phyloP scores from a whole-genome alignment of 1,140 invertebrate species.

The Pachyrhynchus sulphureomaculatus region DNA sequence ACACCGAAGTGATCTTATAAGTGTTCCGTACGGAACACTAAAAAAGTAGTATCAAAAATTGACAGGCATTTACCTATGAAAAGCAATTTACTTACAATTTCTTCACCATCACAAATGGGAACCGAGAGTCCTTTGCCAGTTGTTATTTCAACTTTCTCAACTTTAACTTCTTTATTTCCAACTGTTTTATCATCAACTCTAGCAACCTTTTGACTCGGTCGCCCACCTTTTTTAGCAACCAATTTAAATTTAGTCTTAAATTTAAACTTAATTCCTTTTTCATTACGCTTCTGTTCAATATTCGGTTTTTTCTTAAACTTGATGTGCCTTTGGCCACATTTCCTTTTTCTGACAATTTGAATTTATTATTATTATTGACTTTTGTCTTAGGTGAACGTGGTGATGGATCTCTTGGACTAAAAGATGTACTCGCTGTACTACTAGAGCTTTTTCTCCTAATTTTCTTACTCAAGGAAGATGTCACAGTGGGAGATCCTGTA shows the following conservation, averaged over 20 bases:
- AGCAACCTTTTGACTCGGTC: no score
- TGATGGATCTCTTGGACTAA: background rate
- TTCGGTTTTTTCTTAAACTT: slow-evolving; percentile 6
- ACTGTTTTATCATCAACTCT: slow-evolving; percentile 30
- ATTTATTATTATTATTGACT: background rate
- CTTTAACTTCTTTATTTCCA: slow-evolving; percentile 43
- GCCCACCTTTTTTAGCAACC: background rate
- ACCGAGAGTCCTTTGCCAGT: slow-evolving; percentile 56
- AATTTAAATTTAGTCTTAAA: slow-evolving; percentile 32
- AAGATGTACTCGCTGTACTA: slow-evolving; percentile 5
- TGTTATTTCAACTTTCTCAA: slow-evolving; percentile 52
- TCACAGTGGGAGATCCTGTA: slow-evolving; percentile 56
- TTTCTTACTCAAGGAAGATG: slow-evolving; percentile 11
- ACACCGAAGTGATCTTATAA: no score
- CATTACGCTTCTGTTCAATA: background rate
- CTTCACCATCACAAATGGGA: slow-evolving; percentile 58
- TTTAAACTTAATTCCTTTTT: slow-evolving; percentile 27
- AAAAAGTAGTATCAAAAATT: no score
- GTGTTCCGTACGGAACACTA: no score
- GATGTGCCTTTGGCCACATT: background rate
- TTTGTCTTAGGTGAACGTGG: background rate
- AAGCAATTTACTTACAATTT: slow-evolving; percentile 57
- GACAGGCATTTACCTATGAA: background rate
- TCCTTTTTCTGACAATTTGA: slow-evolving; percentile 7
- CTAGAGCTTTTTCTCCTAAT: slow-evolving; percentile 28